phyloP scores from a whole-genome alignment of 2,113 vertebrate species.

The Nyctibius bracteatus region DNA sequence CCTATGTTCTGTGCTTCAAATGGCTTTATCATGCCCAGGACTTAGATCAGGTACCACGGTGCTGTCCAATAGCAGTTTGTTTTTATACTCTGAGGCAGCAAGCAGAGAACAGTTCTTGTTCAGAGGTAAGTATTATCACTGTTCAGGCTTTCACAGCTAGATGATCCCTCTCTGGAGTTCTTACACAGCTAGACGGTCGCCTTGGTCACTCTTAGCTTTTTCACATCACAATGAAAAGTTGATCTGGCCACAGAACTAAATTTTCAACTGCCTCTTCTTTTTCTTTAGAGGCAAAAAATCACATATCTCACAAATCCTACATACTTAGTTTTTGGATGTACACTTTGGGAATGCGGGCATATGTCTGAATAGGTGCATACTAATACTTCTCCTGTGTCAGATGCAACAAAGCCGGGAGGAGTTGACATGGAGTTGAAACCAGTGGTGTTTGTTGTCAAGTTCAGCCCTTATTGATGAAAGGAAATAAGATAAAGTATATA shows the following conservation, averaged over 20 bases:
- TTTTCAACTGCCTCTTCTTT: not conserved
- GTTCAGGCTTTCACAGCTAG: not conserved
- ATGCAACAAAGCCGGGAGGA: not conserved
- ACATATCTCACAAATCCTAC: not conserved
- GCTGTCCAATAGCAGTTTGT: not conserved
- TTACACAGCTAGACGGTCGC: not conserved
- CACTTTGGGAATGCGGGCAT: not conserved
- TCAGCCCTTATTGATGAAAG: not conserved
- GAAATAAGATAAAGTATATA: not conserved
- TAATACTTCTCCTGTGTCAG: not conserved
- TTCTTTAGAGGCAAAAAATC: not conserved
- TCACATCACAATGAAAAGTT: not conserved
- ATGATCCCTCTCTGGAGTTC: not conserved
- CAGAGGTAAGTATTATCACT: not conserved
- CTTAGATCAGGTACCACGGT: not conserved
- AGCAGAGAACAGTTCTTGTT: not conserved
- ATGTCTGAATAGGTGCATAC: not conserved
- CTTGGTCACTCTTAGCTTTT: not conserved
- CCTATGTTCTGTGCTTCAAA: not conserved
- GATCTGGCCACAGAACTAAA: not conserved
- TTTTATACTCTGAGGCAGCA: constrained; percentile 52
- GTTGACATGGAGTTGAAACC: not conserved
- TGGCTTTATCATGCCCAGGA: not conserved
- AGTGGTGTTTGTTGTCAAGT: not conserved
- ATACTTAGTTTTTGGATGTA: not conserved